These are phyloP conservation scores for Knipowitschia caucasica DNA, from an alignment of 2,797 vertebrate genomes.

Conservation along the genomic window DNA sequence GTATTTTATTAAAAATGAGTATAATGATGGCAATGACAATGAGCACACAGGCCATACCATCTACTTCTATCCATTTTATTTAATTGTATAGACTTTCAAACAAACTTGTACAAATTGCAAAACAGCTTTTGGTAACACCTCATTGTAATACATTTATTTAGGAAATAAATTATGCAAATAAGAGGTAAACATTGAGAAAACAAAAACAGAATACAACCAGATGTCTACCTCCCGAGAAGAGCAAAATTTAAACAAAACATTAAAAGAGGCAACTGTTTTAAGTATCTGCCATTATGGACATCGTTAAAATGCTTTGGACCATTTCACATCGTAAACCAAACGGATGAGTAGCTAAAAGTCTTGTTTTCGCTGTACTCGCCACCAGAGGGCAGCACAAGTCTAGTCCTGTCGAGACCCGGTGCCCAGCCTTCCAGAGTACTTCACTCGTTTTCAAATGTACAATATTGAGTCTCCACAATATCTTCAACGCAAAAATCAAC, in stretches of 20 bases:
- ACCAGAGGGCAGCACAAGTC: no score
- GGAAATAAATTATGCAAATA: conserved; percentile 73
- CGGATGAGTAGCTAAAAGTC: no score
- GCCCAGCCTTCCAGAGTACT: no score
- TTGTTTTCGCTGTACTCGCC: no score
- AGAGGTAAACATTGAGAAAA: conserved; percentile 61
- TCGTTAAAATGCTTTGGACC: background rate
- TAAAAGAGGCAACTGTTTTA: conserved; percentile 50
- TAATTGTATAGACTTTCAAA: conserved; percentile 76
- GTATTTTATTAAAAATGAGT: no score
- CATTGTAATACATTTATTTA: conserved; percentile 52
- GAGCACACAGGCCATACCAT: background rate
- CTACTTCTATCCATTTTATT: conserved; percentile 76
- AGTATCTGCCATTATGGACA: conserved; percentile 26
- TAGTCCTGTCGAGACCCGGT: no score
- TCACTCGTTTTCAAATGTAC: no score
- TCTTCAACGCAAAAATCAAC: no score
- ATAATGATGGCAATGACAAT: background rate
- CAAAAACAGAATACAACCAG: conserved; percentile 56
- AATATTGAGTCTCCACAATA: no score
- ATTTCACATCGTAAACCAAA: background rate
- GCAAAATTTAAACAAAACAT: conserved; percentile 2
- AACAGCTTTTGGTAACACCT: conserved; percentile 76
- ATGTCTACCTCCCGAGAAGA: conserved; percentile 13
- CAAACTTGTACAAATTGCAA: conserved; percentile 80